Evolutionary conservation across 2,888 invertebrate genomes (phyloP), one percentile per base, ranked within the genome.

Genomic region (Gasteruption jaculator): DNA sequence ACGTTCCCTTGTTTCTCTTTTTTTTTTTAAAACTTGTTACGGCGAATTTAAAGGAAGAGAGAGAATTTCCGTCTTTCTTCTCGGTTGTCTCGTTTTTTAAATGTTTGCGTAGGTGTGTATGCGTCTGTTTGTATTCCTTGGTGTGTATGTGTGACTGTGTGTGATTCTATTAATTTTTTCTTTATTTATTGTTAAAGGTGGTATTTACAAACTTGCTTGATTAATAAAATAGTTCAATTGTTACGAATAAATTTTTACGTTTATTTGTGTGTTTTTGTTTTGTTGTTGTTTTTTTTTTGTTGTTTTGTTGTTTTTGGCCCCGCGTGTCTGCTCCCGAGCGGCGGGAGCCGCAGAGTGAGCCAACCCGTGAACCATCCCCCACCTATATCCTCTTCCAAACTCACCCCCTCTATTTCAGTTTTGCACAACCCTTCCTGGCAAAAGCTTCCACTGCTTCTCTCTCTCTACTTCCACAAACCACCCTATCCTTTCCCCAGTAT

Each of bases 311-410:
- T 61, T 56, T 59, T 64, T 65, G 68, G 70, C 68, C 63, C 70
- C 68, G 70, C 70, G 69, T 69, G 68, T 71, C 60, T 71, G 70
- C 70, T 71, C 71, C 71, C 71, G 69, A 70, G 69, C 71, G 71
- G 68, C 69, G 70, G 71, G 70, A 69, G 71, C 69, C 70, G 71
- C 71, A 69, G 69, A 70, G 70, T 69, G 68, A 68, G 64, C 67
- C 58, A 58, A 56, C 60, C 61, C 62, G 57, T 59, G 59, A 61
- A 52, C 57, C 56, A 18, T 11, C 26, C 26, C 24, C 16, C 37
- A 5, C 38, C 22, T 36, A n/a, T n/a, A n/a, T n/a, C n/a, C 27
- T 37, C 38, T 38, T 31, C 14, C 47, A 25, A 41, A 37, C 39
- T 37, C 33, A 38, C 52, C 47, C 45, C 45, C 45, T 34, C 41